A percentile compares a stretch with the other conserved stretches of the same genome.
These are phyloP conservation scores for Anguilla anguilla DNA, from an alignment of 2,797 vertebrate genomes.

Conservation along the genomic window DNA sequence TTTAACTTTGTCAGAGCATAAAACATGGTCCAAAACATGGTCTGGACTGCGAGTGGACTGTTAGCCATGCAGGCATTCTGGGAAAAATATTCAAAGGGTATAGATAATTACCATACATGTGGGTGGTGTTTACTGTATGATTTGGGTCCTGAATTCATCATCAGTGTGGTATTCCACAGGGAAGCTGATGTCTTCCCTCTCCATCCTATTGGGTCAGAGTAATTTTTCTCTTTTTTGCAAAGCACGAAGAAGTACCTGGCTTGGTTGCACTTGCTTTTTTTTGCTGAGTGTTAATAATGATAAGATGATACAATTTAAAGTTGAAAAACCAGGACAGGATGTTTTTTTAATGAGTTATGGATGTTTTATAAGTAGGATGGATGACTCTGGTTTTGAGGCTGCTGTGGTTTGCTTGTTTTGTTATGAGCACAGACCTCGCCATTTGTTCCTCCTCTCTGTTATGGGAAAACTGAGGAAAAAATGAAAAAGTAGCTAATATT, in stretches of 20 bases:
- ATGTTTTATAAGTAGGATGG: background rate
- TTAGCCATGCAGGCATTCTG: background rate
- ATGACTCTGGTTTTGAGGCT: background rate
- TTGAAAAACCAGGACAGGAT: background rate
- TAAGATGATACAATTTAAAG: background rate
- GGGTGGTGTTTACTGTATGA: background rate
- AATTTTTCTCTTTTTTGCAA: background rate
- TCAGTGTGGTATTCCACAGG: background rate
- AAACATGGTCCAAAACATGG: too few species aligned
- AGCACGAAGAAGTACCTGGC: background rate
- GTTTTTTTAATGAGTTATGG: background rate
- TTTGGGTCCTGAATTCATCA: background rate
- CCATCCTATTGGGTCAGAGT: background rate
- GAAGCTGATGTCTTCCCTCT: background rate
- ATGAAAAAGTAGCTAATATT: background rate
- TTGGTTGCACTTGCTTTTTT: background rate
- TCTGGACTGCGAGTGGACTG: background rate
- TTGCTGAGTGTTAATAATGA: constrained; percentile 20
- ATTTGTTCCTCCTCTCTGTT: background rate
- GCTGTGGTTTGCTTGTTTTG: background rate
- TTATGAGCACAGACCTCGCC: background rate
- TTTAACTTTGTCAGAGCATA: background rate
- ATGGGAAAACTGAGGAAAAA: background rate
- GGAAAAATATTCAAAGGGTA: background rate
- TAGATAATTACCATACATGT: background rate